Percentiles rank a stretch among this genome's conserved stretches.
phyloP scores from a whole-genome alignment of 2,797 vertebrate genomes.

The Anguilla megastoma region DNA sequence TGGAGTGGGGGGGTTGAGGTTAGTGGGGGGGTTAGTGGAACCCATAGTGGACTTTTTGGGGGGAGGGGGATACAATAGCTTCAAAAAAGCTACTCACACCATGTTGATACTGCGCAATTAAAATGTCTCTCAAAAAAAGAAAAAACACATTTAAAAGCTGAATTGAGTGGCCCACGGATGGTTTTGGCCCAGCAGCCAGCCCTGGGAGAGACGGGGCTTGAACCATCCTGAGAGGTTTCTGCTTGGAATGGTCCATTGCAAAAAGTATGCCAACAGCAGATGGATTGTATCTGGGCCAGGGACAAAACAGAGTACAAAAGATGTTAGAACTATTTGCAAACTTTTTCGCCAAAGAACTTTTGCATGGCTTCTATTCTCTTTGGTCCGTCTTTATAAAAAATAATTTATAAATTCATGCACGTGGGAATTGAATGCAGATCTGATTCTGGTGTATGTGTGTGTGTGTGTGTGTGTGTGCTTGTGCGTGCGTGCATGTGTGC shows the following conservation, averaged over 20 bases:
- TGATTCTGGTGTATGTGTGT: background rate
- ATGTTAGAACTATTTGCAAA: background rate
- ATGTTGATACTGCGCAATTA: no score
- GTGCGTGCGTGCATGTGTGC: background rate
- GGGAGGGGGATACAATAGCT: no score
- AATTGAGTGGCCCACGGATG: no score
- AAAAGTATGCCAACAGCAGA: no score
- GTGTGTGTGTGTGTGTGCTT: background rate
- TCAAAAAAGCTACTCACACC: no score
- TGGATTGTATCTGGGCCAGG: background rate
- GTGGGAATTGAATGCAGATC: slow-evolving; percentile 37
- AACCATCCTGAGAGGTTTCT: background rate
- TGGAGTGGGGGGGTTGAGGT: no score
- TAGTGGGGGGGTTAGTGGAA: no score
- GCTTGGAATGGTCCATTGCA: background rate
- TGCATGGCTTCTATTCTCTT: slow-evolving; percentile 3
- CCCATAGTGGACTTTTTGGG: no score
- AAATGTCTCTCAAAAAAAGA: no score
- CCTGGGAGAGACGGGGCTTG: background rate
- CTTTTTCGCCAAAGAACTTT: background rate
- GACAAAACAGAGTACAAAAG: background rate
- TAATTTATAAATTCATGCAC: background rate
- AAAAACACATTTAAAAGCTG: no score
- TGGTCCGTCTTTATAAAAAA: slow-evolving; percentile 14
- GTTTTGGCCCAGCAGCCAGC: no score